These are phyloP conservation scores for Indicator maculatus DNA, from an alignment of 2,113 vertebrate genomes.

Conservation along the genomic window DNA sequence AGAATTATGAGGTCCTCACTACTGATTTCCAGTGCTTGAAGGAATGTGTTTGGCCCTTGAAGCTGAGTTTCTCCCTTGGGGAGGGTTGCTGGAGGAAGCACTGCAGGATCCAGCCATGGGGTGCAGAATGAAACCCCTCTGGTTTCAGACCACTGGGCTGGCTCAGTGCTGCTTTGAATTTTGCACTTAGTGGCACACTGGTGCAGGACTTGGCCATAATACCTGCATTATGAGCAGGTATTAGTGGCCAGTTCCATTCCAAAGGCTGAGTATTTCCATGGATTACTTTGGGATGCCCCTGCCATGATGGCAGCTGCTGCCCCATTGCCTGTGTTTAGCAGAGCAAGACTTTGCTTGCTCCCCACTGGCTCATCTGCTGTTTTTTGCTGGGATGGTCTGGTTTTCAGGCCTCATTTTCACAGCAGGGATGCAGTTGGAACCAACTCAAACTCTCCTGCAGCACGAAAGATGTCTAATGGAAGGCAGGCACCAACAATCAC, in stretches of 20 bases:
- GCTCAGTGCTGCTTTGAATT: neutral
- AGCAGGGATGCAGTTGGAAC: neutral
- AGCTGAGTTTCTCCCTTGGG: neutral
- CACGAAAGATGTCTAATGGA: neutral
- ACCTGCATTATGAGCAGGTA: neutral
- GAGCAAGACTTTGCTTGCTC: neutral
- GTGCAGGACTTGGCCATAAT: too few relatives aligned
- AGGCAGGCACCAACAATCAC: neutral
- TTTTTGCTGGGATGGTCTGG: neutral
- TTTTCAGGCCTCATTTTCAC: neutral
- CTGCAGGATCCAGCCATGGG: neutral
- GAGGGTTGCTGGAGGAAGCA: neutral
- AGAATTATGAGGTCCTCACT: rapidly evolving
- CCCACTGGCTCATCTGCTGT: neutral
- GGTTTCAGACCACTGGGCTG: neutral
- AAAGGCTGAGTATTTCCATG: too few relatives aligned
- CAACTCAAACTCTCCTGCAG: neutral
- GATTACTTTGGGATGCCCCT: neutral
- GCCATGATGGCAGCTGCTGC: neutral
- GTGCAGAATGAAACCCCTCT: neutral
- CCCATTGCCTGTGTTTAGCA: neutral
- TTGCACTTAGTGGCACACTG: neutral
- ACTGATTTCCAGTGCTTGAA: neutral
- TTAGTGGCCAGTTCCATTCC: neutral
- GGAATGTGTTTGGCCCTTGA: rapidly evolving